A percentile compares a stretch with the other conserved stretches of the same genome.
These are phyloP conservation scores for Oryctes rhinoceros DNA, from an alignment of 1,140 invertebrate genomes.

Conservation along the genomic window DNA sequence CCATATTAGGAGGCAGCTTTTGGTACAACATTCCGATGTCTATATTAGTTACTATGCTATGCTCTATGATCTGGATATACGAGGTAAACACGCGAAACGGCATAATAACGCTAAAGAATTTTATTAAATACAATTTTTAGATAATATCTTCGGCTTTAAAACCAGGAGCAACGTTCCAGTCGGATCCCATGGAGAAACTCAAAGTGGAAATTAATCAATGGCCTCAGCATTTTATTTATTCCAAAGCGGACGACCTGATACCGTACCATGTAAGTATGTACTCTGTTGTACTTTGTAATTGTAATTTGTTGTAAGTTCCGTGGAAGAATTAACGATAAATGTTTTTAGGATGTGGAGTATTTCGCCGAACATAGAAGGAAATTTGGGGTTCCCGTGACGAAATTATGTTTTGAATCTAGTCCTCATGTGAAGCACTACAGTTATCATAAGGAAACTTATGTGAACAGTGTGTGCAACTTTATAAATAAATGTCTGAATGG, in stretches of 20 bases:
- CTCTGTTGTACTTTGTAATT: neutral
- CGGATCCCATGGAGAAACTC: slow-evolving; percentile 63
- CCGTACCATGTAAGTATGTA: slow-evolving; percentile 62
- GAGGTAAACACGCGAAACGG: no score
- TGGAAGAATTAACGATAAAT: neutral
- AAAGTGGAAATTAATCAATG: slow-evolving; percentile 63
- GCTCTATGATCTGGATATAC: slow-evolving; percentile 69
- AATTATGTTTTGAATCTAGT: slow-evolving; percentile 72
- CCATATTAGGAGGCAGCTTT: slow-evolving; percentile 66
- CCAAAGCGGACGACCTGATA: slow-evolving; percentile 72
- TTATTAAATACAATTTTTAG: slow-evolving; percentile 21
- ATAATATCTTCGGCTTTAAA: slow-evolving; percentile 38
- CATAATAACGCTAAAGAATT: slow-evolving; percentile 3
- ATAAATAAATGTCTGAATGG: slow-evolving; percentile 66
- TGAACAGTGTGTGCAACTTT: slow-evolving; percentile 69
- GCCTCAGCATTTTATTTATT: slow-evolving; percentile 80
- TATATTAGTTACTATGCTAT: slow-evolving; percentile 65
- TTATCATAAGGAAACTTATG: slow-evolving; percentile 70
- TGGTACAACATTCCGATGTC: slow-evolving; percentile 66
- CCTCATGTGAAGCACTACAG: slow-evolving; percentile 75
- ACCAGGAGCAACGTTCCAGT: slow-evolving; percentile 49
- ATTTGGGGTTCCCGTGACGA: slow-evolving; percentile 68
- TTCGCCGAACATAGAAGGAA: slow-evolving; percentile 68
- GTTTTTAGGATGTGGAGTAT: slow-evolving; percentile 68
- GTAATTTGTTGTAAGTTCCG: neutral